phyloP scores from a whole-genome alignment of 2,113 vertebrate genomes.

The Ailurus styani region DNA sequence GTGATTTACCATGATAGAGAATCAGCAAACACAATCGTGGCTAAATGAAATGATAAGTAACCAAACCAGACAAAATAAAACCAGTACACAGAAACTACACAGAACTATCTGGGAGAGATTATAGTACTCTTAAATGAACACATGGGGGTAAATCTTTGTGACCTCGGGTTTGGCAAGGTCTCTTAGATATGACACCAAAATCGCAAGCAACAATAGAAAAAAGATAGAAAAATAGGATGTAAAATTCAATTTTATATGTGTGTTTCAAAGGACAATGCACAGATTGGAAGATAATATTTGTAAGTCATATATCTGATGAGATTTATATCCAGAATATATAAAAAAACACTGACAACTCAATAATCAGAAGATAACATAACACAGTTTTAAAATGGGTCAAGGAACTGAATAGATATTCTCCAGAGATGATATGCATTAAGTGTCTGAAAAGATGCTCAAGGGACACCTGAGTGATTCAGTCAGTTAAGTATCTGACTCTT shows the following conservation, averaged over 20 bases:
- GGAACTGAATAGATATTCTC: not conserved
- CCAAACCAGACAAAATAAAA: not conserved
- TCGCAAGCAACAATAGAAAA: not conserved
- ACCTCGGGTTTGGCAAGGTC: not conserved
- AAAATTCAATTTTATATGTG: not conserved
- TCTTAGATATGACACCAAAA: not conserved
- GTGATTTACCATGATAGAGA: not conserved
- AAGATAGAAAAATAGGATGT: not conserved
- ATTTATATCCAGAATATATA: not conserved
- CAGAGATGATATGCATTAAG: not conserved
- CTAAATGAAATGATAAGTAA: not conserved
- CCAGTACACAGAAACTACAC: not conserved
- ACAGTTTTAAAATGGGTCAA: not conserved
- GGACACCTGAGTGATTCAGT: not conserved
- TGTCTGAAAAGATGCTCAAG: not conserved
- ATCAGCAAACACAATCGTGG: not conserved
- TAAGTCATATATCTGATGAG: not conserved
- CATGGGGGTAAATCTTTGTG: not conserved
- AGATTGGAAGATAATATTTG: not conserved
- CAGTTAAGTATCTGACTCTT: not conserved
- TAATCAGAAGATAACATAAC: not conserved
- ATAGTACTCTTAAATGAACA: not conserved
- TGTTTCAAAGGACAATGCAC: not conserved
- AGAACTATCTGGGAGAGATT: not conserved
- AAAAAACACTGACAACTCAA: not conserved